phyloP scores from a whole-genome alignment of 92 coral and sea anemone genomes.

The Palythoa caribaeorum region DNA sequence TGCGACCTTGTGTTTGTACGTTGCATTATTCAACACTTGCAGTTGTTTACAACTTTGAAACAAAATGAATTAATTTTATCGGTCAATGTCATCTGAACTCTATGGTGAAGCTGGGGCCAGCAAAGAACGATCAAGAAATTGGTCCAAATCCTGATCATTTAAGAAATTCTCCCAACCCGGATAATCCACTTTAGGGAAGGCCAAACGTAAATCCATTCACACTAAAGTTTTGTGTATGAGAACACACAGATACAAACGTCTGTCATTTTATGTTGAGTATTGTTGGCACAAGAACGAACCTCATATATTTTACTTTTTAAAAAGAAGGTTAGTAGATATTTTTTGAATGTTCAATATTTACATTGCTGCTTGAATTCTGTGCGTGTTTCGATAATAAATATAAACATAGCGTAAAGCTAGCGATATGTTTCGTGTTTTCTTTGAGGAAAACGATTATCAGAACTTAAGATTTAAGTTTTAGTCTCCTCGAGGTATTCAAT shows the following conservation, averaged over 20 bases:
- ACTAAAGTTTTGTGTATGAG: neutral
- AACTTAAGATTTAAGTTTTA: neutral
- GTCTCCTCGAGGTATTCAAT: neutral
- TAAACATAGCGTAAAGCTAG: neutral
- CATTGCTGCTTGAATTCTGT: neutral
- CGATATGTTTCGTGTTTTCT: neutral
- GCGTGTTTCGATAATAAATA: neutral
- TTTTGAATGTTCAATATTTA: neutral
- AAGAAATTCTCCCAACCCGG: conserved; percentile 15
- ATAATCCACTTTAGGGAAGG: conserved; percentile 5
- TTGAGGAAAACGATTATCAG: neutral
- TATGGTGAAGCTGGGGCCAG: conserved; percentile 20
- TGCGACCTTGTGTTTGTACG: neutral
- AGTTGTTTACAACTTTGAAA: conserved; percentile 25
- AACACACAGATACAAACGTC: neutral
- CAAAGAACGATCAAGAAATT: conserved; percentile 36
- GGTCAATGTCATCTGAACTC: conserved; percentile 37
- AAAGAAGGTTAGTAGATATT: neutral
- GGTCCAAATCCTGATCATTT: conserved; percentile 23
- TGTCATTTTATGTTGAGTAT: neutral
- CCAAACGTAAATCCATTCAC: conserved; percentile 6
- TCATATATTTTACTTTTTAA: neutral
- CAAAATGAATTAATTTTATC: conserved; percentile 26
- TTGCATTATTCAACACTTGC: conserved; percentile 15
- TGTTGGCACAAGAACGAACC: neutral